A percentile compares a stretch with the other conserved stretches of the same genome.
Evolutionary conservation across 2,113 vertebrate species (phyloP).

Genomic region (Bucco capensis): DNA sequence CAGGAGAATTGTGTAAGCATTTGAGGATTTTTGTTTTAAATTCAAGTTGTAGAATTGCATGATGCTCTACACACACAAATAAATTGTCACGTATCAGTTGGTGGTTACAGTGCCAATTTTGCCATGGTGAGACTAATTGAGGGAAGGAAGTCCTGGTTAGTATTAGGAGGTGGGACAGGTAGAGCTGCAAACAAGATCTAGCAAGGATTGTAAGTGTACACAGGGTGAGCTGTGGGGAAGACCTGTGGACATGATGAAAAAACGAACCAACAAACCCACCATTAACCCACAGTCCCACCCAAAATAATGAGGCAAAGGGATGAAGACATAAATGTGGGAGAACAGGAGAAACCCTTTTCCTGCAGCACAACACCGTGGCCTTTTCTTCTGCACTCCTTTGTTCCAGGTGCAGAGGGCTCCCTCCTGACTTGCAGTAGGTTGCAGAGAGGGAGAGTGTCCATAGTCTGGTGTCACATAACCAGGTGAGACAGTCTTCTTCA

Average conservation of each 20-base stretch:
- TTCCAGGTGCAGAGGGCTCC: background rate
- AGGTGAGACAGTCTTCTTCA: background rate
- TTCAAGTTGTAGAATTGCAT: background rate
- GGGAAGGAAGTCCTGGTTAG: background rate
- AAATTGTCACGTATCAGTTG: background rate
- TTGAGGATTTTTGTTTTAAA: background rate
- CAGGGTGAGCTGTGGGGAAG: background rate
- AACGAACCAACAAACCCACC: background rate
- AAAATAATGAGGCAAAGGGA: background rate
- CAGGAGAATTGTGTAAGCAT: background rate
- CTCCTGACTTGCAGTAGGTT: background rate
- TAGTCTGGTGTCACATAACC: background rate
- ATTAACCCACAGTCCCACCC: background rate
- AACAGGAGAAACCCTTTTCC: background rate
- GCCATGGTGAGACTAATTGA: background rate
- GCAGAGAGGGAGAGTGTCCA: background rate
- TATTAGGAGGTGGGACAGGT: background rate
- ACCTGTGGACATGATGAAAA: background rate
- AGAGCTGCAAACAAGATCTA: background rate
- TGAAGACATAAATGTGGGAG: background rate
- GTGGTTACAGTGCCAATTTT: background rate
- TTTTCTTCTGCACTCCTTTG: background rate
- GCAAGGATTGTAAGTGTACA: background rate
- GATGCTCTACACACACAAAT: background rate
- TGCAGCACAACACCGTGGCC: rapidly evolving